These are phyloP conservation scores for Dendroctonus valens DNA, from an alignment of 1,140 invertebrate genomes.

Conservation along the genomic window DNA sequence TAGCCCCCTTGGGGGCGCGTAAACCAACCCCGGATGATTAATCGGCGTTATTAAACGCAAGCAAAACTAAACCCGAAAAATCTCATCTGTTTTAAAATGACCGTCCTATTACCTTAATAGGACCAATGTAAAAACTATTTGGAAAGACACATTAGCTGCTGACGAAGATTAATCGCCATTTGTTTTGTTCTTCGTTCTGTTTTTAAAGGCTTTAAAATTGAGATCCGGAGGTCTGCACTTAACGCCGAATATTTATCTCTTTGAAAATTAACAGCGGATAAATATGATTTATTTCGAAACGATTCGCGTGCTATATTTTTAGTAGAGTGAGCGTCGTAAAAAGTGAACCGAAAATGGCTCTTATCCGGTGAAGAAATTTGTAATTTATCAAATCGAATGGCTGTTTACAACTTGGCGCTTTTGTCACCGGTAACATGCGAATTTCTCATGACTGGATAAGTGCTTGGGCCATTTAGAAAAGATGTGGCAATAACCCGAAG, in stretches of 20 bases:
- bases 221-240: slow-evolving; percentile 25
- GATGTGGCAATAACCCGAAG: too few species aligned
- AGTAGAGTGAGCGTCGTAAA: background rate
- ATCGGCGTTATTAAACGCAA: slow-evolving; percentile 27
- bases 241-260: slow-evolving; percentile 27
- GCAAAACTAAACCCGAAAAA: slow-evolving; percentile 20
- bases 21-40: slow-evolving; percentile 18
- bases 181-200: slow-evolving; percentile 24
- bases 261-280: slow-evolving; percentile 17
- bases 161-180: slow-evolving; percentile 28
- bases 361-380: slow-evolving; percentile 10
- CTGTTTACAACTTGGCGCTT: slow-evolving; percentile 1
- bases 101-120: slow-evolving; percentile 29
- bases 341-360: slow-evolving; percentile 4
- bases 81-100: slow-evolving; percentile 29
- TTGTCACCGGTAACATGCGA: background rate
- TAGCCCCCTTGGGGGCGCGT: background rate
- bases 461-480: too few species aligned
- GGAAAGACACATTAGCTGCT: slow-evolving; percentile 25
- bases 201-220: slow-evolving; percentile 26
- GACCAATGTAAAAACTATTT: slow-evolving; percentile 31
- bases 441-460: too few species aligned
- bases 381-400: background rate
- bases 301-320: slow-evolving; percentile 20
- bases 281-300: slow-evolving; percentile 25